Evolutionary conservation across 2,113 vertebrate genomes (phyloP), one percentile per base, ranked within the genome.

Genomic region (Hiodon alosoides): DNA sequence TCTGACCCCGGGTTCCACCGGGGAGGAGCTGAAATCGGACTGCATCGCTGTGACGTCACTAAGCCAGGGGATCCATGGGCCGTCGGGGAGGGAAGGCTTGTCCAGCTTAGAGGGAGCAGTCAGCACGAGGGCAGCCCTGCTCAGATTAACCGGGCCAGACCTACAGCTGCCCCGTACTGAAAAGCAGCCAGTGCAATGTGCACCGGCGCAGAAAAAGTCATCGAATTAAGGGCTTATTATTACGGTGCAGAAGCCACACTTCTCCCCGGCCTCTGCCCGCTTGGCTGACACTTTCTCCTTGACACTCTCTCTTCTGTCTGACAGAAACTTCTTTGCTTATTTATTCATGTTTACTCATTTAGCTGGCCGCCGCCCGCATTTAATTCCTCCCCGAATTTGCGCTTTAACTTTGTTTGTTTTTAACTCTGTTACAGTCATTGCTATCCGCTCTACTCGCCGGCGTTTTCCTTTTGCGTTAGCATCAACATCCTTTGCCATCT

Each of bases 271-370:
- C 59, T 74, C 86, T 85, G 82, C 79, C 84, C 76, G 82, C 83
- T 90, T 91, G 90, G 88, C 90, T 92, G 90, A 92, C 90, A 92
- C 86, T 91, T 90, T 91, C 90, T 90, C 90, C 90, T 91, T 91
- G 89, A 91, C 90, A 31, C 31, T 31, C 31, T 31, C 31, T 31
- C 89, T 90, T 87, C 90, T 90, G 88, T 88, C 90, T 90, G 89
- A 90, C 89, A 91, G 89, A 87, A 88, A 87, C 89, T 89, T 90
- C 88, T 79, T 51, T 69, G 75, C 85, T 85, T 89, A 88, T 89
- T 89, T 88, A 88, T 91, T 89, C 88, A 88, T 86, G 13, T 31
- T 13, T 11, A 50, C 67, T 11, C 6, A 14, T 31, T 31, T 31
- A 31, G 31, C 31, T 31, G 67, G 9, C 7, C 48, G 4, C 71